Evolutionary conservation across 2,888 invertebrate species (phyloP).

Genomic region (Hydrotaea cyrtoneurina): DNA sequence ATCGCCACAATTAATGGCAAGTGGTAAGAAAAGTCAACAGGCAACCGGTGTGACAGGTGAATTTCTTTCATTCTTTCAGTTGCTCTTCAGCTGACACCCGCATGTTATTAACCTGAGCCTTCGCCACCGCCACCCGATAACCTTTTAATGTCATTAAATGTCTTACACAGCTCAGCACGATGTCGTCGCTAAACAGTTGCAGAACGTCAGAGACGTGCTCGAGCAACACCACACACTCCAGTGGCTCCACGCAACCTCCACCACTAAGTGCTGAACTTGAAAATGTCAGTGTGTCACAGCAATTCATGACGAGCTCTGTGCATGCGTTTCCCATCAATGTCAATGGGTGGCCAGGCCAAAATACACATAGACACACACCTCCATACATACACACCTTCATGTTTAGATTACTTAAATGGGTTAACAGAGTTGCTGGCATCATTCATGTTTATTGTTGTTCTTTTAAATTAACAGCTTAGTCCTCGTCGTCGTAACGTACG

Average conservation of each 20-base stretch:
- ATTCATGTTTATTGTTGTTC: too few relatives aligned
- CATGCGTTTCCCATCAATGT: not conserved
- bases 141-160: slow-evolving; percentile 44
- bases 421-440: not conserved
- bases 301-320: not conserved
- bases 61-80: slow-evolving; percentile 1
- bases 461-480: too few relatives aligned
- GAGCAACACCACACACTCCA: not conserved
- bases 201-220: slow-evolving; percentile 44
- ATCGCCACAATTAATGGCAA: not conserved
- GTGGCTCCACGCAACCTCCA: not conserved
- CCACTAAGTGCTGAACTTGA: slow-evolving; percentile 46
- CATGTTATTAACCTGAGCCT: slow-evolving; percentile 16
- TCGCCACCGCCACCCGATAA: slow-evolving; percentile 10
- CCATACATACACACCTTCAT: not conserved
- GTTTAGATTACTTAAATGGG: not conserved
- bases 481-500: too few relatives aligned
- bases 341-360: too few relatives aligned
- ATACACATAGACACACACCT: too few relatives aligned
- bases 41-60: slow-evolving; percentile 30
- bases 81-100: slow-evolving; percentile 23
- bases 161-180: slow-evolving; percentile 21
- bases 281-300: slow-evolving; percentile 49
- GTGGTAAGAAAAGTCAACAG: not conserved
- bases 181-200: slow-evolving; percentile 36